Base-by-base conservation (phyloP, 2,888 invertebrate species). In the Tineola bisselliella region DNA sequence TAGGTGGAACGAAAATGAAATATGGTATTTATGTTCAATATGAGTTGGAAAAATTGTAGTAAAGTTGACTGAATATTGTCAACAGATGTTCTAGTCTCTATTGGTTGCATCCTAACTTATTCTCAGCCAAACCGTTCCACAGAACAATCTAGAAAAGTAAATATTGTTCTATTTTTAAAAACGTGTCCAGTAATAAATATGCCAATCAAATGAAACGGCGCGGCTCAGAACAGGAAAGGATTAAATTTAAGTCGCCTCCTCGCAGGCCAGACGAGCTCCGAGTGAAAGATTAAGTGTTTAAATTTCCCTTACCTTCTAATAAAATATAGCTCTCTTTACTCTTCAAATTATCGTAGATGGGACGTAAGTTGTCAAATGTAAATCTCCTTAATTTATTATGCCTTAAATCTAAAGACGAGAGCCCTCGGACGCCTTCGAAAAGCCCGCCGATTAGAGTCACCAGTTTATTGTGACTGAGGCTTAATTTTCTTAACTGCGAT, bases 371-470 rank as follows among this genome's bases (percentile, higher is more conserved):
- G 67, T 92, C 92, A 70, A 90, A 89, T 18, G 92, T 92, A 69
- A 95, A 88, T 65, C 93, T 92, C 75, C 91, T 91, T 70, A 95
- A 88, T 63, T 89, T 88, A 79, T 95, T 95, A 67, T 91, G 89
- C 70, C 93, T 90, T 66, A 95, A 82, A 77, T 95, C 94, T 70
- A 95, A 83, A 64, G 91, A 91, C 63, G 91, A 88, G 48, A 95
- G 86, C 54, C 90, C 90, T 54, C 92, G 89, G 1, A 93, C 91
- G 17, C 92, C 92, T 65, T 90, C 90, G 64, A 95, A 90, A 59
- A 94, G 84, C 59, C 92, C 92, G 59, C 90, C 89, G 59, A 91
- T 91, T 65, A 95, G 87, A 63, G 88, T 88, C 62, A 91, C 90
- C 63, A 95, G 87, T 68, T 91, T 90, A 81, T 95, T 95, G 69